phyloP scores from a whole-genome alignment of 2,888 invertebrate genomes.

The Zaprionus obscuricornis region DNA sequence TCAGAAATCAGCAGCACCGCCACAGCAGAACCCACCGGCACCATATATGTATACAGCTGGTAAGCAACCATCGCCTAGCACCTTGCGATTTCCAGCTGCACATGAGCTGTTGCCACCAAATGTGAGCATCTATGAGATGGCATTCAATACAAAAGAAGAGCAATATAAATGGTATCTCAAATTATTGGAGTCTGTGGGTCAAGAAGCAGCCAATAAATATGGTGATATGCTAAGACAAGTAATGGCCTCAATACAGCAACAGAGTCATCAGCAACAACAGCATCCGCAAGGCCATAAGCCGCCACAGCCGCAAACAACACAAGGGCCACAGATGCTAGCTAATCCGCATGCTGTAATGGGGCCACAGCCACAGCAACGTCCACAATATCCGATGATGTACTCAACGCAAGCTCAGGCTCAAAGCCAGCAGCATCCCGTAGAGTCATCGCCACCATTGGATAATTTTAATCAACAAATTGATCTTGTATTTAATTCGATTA shows the following conservation, averaged over 20 bases:
- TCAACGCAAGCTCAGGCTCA: constrained; percentile 56
- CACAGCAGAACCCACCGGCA: constrained; percentile 61
- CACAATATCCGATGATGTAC: constrained; percentile 69
- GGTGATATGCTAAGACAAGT: constrained; percentile 83
- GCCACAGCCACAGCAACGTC: constrained; percentile 63
- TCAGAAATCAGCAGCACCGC: constrained; percentile 70
- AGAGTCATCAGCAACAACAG: constrained; percentile 55
- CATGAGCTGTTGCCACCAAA: constrained; percentile 85
- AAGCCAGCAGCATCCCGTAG: constrained; percentile 61
- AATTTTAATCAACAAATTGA: constrained; percentile 83
- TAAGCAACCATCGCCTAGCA: constrained; percentile 62
- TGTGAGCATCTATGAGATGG: constrained; percentile 85
- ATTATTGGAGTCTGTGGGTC: constrained; percentile 85
- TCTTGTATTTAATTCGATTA: constrained; percentile 82
- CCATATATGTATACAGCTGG: constrained; percentile 58
- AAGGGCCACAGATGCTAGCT: constrained; percentile 51
- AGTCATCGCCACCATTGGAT: constrained; percentile 68
- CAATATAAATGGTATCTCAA: constrained; percentile 86
- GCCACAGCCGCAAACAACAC: constrained; percentile 37
- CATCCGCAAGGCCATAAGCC: constrained; percentile 59
- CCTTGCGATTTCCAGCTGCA: constrained; percentile 76
- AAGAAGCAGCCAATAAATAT: constrained; percentile 86
- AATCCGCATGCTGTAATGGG: constrained; percentile 57
- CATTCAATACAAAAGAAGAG: constrained; percentile 84
- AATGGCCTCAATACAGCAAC: constrained; percentile 78